Evolutionary conservation across 1,140 invertebrate genomes (phyloP).

Genomic region (Pogonus chalceus): DNA sequence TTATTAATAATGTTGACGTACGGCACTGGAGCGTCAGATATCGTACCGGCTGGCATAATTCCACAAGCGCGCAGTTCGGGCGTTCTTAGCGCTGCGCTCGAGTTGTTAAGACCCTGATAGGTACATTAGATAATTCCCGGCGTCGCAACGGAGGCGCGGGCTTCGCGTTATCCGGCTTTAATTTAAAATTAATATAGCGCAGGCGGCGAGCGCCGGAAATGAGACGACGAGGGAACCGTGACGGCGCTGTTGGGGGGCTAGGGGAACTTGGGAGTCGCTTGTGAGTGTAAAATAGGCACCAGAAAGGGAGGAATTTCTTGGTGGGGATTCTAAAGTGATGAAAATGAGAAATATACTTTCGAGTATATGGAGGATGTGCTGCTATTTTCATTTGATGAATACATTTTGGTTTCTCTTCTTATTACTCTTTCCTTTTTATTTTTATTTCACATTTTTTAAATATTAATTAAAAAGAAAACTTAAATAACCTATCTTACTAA

Average conservation of each 20-base stretch:
- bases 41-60: too few relatives aligned
- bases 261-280: too few relatives aligned
- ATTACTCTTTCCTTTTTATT: too few relatives aligned
- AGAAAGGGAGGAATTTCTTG: too few relatives aligned
- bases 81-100: background rate
- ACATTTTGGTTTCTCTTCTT: background rate
- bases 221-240: slow-evolving; percentile 37
- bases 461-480: too few relatives aligned
- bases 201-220: slow-evolving; percentile 46
- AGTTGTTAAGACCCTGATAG: slow-evolving; percentile 3
- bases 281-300: too few relatives aligned
- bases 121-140: slow-evolving; percentile 42
- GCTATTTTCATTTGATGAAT: background rate
- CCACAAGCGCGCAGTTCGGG: too few relatives aligned
- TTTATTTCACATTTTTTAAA: too few relatives aligned
- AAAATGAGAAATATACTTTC: background rate
- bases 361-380: background rate
- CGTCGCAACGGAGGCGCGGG: slow-evolving; percentile 26
- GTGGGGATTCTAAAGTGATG: background rate
- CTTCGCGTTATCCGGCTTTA: slow-evolving; percentile 43
- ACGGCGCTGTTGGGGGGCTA: slow-evolving; percentile 26
- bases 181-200: slow-evolving; percentile 52
- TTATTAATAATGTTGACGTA: too few relatives aligned
- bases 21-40: too few relatives aligned
- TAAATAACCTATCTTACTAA: too few relatives aligned